phyloP scores from a whole-genome alignment of 1,140 invertebrate genomes.

The Drosophila kurseongensis region DNA sequence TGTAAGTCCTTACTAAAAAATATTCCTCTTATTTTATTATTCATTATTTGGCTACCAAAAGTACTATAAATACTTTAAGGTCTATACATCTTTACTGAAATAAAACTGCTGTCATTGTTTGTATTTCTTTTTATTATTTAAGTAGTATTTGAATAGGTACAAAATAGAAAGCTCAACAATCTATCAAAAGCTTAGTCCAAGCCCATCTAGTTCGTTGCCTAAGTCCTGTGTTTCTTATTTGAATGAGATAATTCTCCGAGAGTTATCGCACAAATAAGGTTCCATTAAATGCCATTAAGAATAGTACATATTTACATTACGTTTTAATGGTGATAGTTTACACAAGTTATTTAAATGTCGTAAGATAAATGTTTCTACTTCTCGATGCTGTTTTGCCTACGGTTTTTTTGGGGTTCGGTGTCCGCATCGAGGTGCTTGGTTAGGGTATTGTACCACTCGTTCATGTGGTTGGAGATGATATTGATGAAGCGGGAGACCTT shows the following conservation, averaged over 20 bases:
- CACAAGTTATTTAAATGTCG: background rate
- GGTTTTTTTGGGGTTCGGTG: background rate
- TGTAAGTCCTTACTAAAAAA: too few relatives aligned
- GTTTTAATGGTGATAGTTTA: conserved; percentile 6
- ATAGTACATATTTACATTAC: conserved; percentile 71
- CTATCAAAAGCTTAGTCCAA: conserved; percentile 30
- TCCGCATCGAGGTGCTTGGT: conserved; percentile 63
- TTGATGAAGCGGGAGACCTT: conserved; percentile 68
- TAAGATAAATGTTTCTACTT: conserved; percentile 22
- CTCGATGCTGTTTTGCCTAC: conserved; percentile 23
- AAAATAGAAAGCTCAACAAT: background rate
- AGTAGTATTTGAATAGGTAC: background rate
- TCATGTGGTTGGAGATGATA: conserved; percentile 72
- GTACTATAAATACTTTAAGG: too few relatives aligned
- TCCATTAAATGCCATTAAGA: conserved; percentile 1
- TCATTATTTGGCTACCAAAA: too few relatives aligned
- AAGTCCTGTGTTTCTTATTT: conserved; percentile 18
- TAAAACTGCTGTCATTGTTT: too few relatives aligned
- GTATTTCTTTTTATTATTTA: background rate
- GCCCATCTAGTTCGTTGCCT: conserved; percentile 13
- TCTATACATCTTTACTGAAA: background rate
- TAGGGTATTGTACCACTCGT: conserved; percentile 77
- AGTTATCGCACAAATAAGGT: conserved; percentile 32
- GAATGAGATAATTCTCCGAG: conserved; percentile 5
- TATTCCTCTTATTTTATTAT: too few relatives aligned